Evolutionary conservation across 37 sponge, comb jelly and placozoan genomes (phyloP), one percentile per base, ranked within the genome.

Genomic region (Cladorhizidae sp.): DNA sequence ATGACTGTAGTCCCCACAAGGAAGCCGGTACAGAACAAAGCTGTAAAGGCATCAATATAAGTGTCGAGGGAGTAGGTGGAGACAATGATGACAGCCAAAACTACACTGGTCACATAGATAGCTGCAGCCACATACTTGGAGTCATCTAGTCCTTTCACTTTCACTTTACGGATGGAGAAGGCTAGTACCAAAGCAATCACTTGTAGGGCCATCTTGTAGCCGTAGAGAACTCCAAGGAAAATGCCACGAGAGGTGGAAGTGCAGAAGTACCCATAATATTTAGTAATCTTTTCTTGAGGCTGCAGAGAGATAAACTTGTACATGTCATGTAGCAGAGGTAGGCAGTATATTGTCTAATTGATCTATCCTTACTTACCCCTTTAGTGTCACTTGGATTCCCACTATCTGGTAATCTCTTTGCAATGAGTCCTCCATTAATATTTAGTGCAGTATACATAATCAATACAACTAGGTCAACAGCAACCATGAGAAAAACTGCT

Each of bases 151-250:
- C 87, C 87, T 49, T 86, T 86, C 40, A 86, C 80, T 54, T 79
- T 86, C 18, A 86, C 87, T 74, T 80, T 86, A 20, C 87, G 80
- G 23, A 79, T 86, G 8, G 80, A 69, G 69, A 86, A 86, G 28
- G 87, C 75, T 23, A 86, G 50, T 11, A 86, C 11, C 3, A 86
- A 15, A 17, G 87, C 87, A 39, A 67, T 70, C 12, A 86, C 59
- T 51, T 86, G 87, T 23, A 86, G 64, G 23, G 74, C 1, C 18
- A 67, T 72, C 57, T 80, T 86, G 64, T 80, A 86, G 40, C 87
- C 87, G 52, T 74, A 80, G 15, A 86, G 80, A n/a, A 86, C 25
- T 29, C 80, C 87, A 23, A 73, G 51, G 45, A 59, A 74, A 33
- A 80, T 86, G 28, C 67, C 36, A 5, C 76, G 55, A 6, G 55